A percentile compares a stretch with the other conserved stretches of the same genome.
These are phyloP conservation scores for Drosophila aldrichi DNA, from an alignment of 2,888 invertebrate genomes.

Conservation along the genomic window DNA sequence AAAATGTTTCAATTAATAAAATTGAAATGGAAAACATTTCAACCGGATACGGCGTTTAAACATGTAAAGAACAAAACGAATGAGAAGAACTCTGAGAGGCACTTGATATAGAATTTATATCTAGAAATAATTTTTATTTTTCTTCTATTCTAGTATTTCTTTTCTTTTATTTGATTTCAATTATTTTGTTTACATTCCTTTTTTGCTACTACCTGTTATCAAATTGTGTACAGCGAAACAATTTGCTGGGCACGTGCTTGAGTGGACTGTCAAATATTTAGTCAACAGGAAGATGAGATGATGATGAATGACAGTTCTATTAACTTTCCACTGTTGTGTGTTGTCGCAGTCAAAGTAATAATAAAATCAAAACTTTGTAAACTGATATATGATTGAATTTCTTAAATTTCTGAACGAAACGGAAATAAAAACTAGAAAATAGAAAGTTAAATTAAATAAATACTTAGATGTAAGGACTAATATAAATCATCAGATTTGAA, in stretches of 20 bases:
- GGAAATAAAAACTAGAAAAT: background rate
- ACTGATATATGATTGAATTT: background rate
- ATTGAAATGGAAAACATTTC: slow-evolving; percentile 23
- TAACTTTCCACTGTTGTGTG: slow-evolving; percentile 5
- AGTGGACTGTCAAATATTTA: slow-evolving; percentile 21
- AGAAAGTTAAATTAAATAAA: background rate
- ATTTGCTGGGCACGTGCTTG: slow-evolving; percentile 25
- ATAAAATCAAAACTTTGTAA: background rate
- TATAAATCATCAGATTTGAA: too few species aligned
- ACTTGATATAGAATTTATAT: slow-evolving; percentile 9
- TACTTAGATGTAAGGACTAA: background rate
- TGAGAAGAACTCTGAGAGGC: background rate
- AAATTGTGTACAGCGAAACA: background rate
- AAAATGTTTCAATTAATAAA: slow-evolving; percentile 43
- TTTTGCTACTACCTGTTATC: slow-evolving; percentile 8
- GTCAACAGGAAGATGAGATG: slow-evolving; percentile 4
- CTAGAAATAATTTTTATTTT: background rate
- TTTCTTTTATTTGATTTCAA: background rate
- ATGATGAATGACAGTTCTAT: slow-evolving; percentile 22
- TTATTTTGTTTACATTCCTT: background rate
- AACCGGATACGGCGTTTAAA: background rate
- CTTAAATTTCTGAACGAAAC: background rate
- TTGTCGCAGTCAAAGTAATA: background rate
- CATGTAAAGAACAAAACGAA: background rate
- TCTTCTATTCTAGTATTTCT: background rate